Evolutionary conservation across 2,888 invertebrate genomes (phyloP), one percentile per base, ranked within the genome.

Genomic region (Diaphora mendica): DNA sequence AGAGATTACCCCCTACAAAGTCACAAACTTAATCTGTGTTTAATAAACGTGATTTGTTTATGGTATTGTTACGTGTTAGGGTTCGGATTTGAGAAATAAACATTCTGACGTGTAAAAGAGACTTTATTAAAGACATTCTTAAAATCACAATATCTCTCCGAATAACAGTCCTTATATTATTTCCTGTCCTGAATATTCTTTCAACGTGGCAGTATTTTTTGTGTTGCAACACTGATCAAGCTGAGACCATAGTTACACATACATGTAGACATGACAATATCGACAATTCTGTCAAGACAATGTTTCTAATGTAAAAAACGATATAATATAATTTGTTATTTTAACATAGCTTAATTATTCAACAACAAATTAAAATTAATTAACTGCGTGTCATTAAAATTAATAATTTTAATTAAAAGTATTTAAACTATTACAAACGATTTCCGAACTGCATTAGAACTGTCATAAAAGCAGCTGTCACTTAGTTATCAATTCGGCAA

Each of bases 401-500:
- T 55, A n/a, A 9, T 55, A n/a, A 26, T 26, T 59, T 3, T 26
- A 59, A 55, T 55, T n/a, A 7, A n/a, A 11, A 55, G 3, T 55
- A 55, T n/a, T n/a, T 11, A 55, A n/a, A 55, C n/a, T n/a, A 55
- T 55, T 26, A 55, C 23, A 26, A 59, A 26, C 55, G n/a, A 59
- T 35, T 59, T 35, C 33, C 5, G 13, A 76, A 81, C 77, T n/a
- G 76, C 81, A 68, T 78, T 81, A 74, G 73, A 79, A 35, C 17
- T n/a, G 65, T 30, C 64, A 65, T 55, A 66, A 70, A 68, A 65
- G 13, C 39, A 80, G 77, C 67, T 26, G 62, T 13, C 72, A 66
- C 69, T 80, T 85, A 71, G 79, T 67, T 70, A 79, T 81, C 81
- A 78, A 77, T 79, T 68, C 74, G 70, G 75, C 67, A 77, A 77